Conservation (phyloP, 1,140 invertebrate genomes). For the Phymorhynchus buccinoides region DNA sequence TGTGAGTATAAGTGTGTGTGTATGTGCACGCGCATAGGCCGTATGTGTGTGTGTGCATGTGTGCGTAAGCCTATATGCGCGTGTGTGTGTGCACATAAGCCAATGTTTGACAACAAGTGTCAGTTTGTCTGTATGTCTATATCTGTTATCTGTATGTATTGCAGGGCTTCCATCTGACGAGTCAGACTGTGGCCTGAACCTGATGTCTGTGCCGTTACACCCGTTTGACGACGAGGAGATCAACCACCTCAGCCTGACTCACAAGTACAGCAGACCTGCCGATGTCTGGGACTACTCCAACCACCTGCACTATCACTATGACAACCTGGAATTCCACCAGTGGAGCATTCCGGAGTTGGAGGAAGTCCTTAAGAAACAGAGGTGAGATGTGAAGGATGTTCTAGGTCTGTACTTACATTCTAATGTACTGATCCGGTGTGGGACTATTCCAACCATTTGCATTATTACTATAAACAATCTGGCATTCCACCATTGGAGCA, state of each 20-base stretch:
- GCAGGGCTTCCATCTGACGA: constrained; percentile 35
- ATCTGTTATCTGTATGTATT: neutral
- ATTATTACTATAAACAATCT: constrained; percentile 49
- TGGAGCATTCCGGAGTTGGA: constrained; percentile 48
- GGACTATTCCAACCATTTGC: constrained; percentile 40
- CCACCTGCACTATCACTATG: constrained; percentile 47
- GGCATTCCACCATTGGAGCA: constrained; percentile 40
- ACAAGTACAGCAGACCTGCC: constrained; percentile 39
- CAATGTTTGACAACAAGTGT: neutral
- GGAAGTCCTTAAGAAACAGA: constrained; percentile 30
- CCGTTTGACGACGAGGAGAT: constrained; percentile 40
- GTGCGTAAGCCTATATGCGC: neutral
- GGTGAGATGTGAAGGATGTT: too few species aligned
- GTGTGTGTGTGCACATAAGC: neutral
- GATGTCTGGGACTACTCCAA: constrained; percentile 44
- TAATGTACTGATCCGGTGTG: too few species aligned
- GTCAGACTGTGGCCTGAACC: constrained; percentile 31
- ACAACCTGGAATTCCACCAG: constrained; percentile 43
- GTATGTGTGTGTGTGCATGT: neutral
- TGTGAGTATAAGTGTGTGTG: too few species aligned
- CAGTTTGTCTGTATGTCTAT: neutral
- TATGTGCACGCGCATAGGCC: too few species aligned
- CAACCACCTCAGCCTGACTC: constrained; percentile 41
- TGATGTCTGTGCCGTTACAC: constrained; percentile 44
- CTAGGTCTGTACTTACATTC: too few species aligned